Evolutionary conservation across 1,140 invertebrate genomes (phyloP).

Genomic region (Lepidotrigona ventralis): DNA sequence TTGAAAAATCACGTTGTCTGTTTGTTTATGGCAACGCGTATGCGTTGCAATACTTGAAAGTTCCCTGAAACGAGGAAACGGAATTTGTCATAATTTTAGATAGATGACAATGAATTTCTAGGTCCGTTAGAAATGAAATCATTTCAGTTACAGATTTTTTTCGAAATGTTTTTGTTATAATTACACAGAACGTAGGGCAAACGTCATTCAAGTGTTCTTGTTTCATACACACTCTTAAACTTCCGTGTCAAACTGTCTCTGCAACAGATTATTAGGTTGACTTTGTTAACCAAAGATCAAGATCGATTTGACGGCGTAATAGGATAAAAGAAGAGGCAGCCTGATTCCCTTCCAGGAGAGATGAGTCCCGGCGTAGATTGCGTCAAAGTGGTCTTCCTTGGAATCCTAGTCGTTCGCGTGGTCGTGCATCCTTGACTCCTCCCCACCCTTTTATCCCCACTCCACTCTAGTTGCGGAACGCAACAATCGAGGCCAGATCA

Average conservation of each 20-base stretch:
- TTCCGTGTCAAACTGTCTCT: too few species aligned
- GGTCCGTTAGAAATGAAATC: too few species aligned
- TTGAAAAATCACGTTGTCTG: background rate
- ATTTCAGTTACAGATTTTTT: too few species aligned
- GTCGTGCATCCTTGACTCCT: conserved; percentile 33
- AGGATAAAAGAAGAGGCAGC: conserved; percentile 61
- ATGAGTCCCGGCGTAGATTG: conserved; percentile 67
- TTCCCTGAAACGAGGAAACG: too few species aligned
- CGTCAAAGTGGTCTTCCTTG: conserved; percentile 71
- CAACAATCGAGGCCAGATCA: conserved; percentile 27
- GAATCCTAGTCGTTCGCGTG: conserved; percentile 61
- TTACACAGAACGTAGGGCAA: too few species aligned
- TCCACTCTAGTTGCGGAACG: background rate
- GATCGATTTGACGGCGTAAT: conserved; percentile 40
- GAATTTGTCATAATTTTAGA: too few species aligned
- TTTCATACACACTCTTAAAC: too few species aligned
- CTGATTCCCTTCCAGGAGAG: conserved; percentile 31
- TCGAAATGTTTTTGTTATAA: too few species aligned
- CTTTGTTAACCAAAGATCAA: background rate
- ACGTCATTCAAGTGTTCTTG: too few species aligned
- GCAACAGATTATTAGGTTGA: too few species aligned
- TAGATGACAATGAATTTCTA: too few species aligned
- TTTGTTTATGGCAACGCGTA: background rate
- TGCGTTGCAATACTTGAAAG: too few species aligned
- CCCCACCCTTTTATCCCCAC: background rate